Evolutionary conservation across 1,140 invertebrate species (phyloP).

Genomic region (Tetragonula clypearis): DNA sequence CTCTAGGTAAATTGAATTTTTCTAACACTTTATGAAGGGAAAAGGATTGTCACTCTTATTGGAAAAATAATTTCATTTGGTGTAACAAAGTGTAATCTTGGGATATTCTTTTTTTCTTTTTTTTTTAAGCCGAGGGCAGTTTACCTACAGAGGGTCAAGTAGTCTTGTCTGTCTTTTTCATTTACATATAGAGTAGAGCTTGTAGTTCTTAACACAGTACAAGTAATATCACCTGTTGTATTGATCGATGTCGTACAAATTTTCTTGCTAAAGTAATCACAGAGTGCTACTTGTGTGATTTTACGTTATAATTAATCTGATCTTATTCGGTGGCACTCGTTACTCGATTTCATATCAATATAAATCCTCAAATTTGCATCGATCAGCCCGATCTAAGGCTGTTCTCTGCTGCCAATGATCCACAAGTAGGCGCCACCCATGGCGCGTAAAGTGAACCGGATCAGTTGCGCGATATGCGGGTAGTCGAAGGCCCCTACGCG

Average conservation of each 20-base stretch:
- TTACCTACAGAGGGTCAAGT: not conserved
- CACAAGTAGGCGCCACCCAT: not conserved
- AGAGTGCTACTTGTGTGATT: not conserved
- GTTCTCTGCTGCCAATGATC: not conserved
- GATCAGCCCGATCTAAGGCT: not conserved
- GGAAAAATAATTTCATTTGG: too few relatives aligned
- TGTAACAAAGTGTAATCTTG: too few relatives aligned
- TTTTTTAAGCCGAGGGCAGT: not conserved
- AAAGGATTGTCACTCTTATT: too few relatives aligned
- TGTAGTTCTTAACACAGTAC: not conserved
- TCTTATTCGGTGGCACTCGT: not conserved
- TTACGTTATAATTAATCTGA: not conserved
- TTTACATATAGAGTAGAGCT: not conserved
- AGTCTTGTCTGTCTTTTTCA: not conserved
- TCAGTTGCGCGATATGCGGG: slow-evolving; percentile 21
- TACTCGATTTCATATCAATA: not conserved
- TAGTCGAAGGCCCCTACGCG: not conserved
- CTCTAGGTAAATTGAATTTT: not conserved
- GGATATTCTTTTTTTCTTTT: not conserved
- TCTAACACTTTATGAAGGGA: too few relatives aligned
- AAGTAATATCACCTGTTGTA: not conserved
- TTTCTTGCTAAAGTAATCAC: not conserved
- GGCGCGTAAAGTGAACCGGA: slow-evolving; percentile 19
- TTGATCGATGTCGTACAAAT: not conserved
- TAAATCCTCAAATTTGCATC: not conserved